Percentiles rank a stretch among this genome's conserved stretches.
phyloP scores from a whole-genome alignment of 2,113 vertebrate genomes.

The Crotalus tigris region DNA sequence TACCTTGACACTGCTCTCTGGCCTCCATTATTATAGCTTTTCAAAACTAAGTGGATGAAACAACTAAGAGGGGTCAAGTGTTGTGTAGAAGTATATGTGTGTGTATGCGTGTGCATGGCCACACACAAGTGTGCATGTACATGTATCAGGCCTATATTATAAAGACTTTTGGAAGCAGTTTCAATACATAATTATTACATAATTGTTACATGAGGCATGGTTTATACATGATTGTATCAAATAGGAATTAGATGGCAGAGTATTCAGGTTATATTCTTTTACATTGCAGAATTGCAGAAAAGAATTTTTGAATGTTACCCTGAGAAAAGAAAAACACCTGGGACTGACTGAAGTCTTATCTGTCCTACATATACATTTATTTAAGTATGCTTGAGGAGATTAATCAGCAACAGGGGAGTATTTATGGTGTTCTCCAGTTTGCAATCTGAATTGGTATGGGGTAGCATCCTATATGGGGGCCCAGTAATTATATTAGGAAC shows the following conservation, averaged over 20 bases:
- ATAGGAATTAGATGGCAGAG: neutral
- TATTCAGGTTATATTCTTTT: neutral
- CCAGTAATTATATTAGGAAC: neutral
- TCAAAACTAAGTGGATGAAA: neutral
- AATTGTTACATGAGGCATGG: neutral
- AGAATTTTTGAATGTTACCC: neutral
- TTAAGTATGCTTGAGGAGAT: neutral
- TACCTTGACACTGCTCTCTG: constrained; percentile 53
- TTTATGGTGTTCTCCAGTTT: neutral
- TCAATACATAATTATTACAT: neutral
- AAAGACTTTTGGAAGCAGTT: neutral
- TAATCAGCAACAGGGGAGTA: neutral
- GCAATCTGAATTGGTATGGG: neutral
- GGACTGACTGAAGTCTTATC: no score
- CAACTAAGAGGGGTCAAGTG: neutral
- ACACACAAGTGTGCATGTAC: neutral
- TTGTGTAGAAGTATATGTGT: neutral
- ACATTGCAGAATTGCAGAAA: neutral
- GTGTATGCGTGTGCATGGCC: neutral
- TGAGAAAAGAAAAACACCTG: neutral
- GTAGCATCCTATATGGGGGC: neutral
- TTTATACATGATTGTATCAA: neutral
- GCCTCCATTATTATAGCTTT: constrained; percentile 29
- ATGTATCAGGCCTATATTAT: neutral
- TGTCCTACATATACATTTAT: neutral